Conservation (phyloP, 2,113 vertebrate genomes). For the Otus sunia region DNA sequence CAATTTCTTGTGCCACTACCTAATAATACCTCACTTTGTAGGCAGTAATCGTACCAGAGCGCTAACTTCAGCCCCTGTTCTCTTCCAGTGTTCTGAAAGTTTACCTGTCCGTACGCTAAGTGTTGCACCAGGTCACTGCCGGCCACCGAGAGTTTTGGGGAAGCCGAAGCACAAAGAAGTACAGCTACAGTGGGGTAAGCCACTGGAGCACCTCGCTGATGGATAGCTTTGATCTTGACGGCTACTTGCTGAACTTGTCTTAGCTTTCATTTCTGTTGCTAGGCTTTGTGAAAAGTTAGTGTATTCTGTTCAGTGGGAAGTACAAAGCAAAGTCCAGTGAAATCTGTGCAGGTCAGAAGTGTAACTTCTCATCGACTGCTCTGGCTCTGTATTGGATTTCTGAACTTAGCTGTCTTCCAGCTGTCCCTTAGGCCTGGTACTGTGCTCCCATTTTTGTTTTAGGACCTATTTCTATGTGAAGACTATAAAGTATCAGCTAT, state of each 20-base stretch:
- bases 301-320: not conserved
- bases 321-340: not conserved
- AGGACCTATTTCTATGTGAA: not conserved
- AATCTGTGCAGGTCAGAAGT: not conserved
- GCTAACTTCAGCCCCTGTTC: not conserved
- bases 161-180: constrained; percentile 96
- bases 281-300: not conserved
- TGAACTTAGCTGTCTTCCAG: not conserved
- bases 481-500: not conserved
- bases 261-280: not conserved
- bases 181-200: constrained; percentile 93
- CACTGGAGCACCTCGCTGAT: not conserved
- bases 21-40: not conserved
- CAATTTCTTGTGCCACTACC: not conserved
- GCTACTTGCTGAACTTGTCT: not conserved
- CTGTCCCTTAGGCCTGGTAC: not conserved
- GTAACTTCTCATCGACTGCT: not conserved
- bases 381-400: not conserved
- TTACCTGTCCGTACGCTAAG: constrained; percentile 88
- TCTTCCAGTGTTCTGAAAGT: constrained; percentile 85
- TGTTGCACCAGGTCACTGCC: constrained; percentile 88
- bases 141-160: constrained; percentile 84
- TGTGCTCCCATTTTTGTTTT: not conserved
- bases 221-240: not conserved
- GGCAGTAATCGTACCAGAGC: accelerated